Evolutionary conservation across 2,888 invertebrate genomes (phyloP).

Genomic region (Pherbina coryleti): DNA sequence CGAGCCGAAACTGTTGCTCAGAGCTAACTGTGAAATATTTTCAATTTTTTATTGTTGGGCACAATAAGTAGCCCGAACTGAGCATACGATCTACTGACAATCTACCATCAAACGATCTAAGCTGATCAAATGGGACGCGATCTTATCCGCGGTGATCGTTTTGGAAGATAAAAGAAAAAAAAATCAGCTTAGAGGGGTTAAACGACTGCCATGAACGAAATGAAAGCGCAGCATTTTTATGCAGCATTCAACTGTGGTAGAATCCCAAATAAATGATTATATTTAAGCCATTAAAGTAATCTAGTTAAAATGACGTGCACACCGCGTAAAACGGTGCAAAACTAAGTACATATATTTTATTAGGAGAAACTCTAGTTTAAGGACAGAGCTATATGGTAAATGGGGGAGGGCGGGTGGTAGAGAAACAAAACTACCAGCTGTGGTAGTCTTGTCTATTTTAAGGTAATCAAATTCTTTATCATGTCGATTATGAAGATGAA

Average conservation of each 20-base stretch:
- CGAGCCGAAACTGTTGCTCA: neutral
- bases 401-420: neutral
- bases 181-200: conserved; percentile 6
- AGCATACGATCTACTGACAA: conserved; percentile 25
- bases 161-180: neutral
- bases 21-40: conserved; percentile 3
- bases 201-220: neutral
- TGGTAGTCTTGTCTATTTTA: conserved; percentile 65
- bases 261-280: conserved; percentile 61
- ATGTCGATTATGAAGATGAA: conserved; percentile 44
- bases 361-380: neutral
- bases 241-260: conserved; percentile 27
- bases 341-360: neutral
- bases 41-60: conserved; percentile 39
- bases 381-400: neutral
- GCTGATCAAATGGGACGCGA: neutral
- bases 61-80: neutral
- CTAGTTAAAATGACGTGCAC: conserved; percentile 60
- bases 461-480: conserved; percentile 59
- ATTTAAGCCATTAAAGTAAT: conserved; percentile 67
- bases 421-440: conserved; percentile 36
- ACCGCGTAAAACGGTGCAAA: conserved; percentile 36
- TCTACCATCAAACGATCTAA: neutral
- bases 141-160: neutral
- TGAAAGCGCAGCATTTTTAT: conserved; percentile 24